Evolutionary conservation across 2,113 vertebrate genomes (phyloP).

Genomic region (Callithrix jacchus): DNA sequence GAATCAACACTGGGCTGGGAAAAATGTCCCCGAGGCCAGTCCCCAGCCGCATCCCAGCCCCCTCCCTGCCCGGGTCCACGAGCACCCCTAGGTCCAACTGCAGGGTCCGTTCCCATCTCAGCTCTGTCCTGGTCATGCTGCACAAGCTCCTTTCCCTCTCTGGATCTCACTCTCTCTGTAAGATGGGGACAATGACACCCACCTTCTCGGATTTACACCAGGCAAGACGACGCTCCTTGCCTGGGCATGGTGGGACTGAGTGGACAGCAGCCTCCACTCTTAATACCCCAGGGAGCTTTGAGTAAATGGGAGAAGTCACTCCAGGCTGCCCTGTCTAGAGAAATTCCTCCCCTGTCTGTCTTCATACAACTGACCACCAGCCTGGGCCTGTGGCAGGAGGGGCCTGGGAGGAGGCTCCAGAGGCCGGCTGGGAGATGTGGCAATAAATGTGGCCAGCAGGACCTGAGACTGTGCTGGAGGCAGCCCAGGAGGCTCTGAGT

Average conservation of each 20-base stretch:
- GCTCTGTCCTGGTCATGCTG: neutral
- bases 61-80: neutral
- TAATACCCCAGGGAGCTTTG: fast-evolving
- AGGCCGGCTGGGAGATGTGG: neutral
- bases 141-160: neutral
- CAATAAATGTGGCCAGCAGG: too few species aligned
- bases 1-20: neutral
- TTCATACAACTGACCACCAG: neutral
- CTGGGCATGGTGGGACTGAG: neutral
- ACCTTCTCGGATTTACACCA: fast-evolving
- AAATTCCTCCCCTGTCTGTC: neutral
- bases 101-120: neutral
- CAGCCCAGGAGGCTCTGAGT: neutral
- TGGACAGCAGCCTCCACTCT: fast-evolving
- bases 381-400: neutral
- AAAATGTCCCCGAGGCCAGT: neutral
- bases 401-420: neutral
- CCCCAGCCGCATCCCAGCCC: fast-evolving
- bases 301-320: too few species aligned
- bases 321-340: too few species aligned
- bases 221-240: fast-evolving
- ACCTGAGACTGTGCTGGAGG: neutral
- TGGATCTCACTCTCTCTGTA: neutral
- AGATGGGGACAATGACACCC: fast-evolving
- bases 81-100: neutral